Conservation (phyloP, 2,888 invertebrate genomes). For the Carcina quercana region DNA sequence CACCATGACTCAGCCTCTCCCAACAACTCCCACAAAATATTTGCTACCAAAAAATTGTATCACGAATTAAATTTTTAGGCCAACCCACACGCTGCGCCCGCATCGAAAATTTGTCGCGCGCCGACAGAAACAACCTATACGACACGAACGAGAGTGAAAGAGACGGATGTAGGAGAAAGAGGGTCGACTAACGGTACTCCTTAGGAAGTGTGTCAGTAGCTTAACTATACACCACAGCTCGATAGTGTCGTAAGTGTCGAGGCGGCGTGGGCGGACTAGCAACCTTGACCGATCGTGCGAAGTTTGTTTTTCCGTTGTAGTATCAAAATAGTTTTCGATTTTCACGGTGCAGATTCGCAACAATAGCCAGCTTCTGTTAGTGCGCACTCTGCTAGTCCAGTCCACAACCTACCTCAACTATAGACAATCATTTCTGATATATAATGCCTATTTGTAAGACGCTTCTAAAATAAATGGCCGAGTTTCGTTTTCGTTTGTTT, state of each 20-base stretch:
- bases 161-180: constrained; percentile 53
- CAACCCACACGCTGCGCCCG: constrained; percentile 66
- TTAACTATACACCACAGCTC: constrained; percentile 40
- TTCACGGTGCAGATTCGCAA: constrained; percentile 69
- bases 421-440: constrained; percentile 22
- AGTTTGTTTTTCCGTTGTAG: constrained; percentile 27
- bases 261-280: constrained; percentile 32
- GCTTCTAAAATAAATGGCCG: constrained; percentile 2
- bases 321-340: constrained; percentile 67
- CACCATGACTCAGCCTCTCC: constrained; percentile 15
- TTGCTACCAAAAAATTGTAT: constrained; percentile 57
- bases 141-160: constrained; percentile 61
- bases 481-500: constrained; percentile 6
- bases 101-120: constrained; percentile 70
- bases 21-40: constrained; percentile 30
- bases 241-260: constrained; percentile 46
- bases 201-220: constrained; percentile 73
- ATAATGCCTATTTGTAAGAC: not conserved
- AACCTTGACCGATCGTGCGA: constrained; percentile 54
- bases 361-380: constrained; percentile 59
- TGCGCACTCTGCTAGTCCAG: constrained; percentile 46
- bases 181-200: constrained; percentile 70
- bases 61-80: constrained; percentile 68
- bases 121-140: constrained; percentile 45
- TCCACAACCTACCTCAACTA: constrained; percentile 69